Base-by-base conservation (phyloP, 2,113 vertebrate genomes). In the Lathamus discolor region DNA sequence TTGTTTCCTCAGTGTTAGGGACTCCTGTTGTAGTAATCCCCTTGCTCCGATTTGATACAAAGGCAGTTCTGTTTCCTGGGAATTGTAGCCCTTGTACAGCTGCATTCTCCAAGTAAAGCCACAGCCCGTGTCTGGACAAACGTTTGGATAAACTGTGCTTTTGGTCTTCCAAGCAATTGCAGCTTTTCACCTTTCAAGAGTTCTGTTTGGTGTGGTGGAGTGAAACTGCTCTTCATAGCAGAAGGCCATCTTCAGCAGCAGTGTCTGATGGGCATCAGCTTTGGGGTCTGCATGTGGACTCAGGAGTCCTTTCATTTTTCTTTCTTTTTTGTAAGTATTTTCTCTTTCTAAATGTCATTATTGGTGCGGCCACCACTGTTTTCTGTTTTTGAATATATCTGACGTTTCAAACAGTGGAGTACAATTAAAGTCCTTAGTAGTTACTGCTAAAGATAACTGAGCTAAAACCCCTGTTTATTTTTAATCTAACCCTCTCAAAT, bases 51-150 rank as follows among this genome's bases (percentile, higher is more conserved):
- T 1, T 1, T 0, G 39, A 6, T 44, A 91, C 92, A 95, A 82
- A 91, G 89, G 86, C 86, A 31, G 55, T 37, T 62, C 95, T 97
- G 94, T 95, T 76, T 69, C 41, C 73, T 90, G 88, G 80, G 62
- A 63, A n/a, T 59, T 27, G 55, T 12, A 93, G 86, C 86, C 68
- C 33, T 35, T 7, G 17, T 67, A 13, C 89, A 92, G 83, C 93
- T 93, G 77, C 49, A 20, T 37, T 84, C 72, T 83, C 39, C 64
- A 43, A 11, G 83, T 52, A 73, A 9, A 88, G 67, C 67, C 52
- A 16, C 16, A 4, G 10, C 48, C 39, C 5, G 0, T 75, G 59
- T 15, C 55, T 52, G 79, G 59, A 33, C 33, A 37, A 28, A 72
- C 1, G 0, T 64, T 83, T 48, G 63, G 19, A 33, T 61, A 62